A percentile compares a stretch with the other conserved stretches of the same genome.
Evolutionary conservation across 2,797 vertebrate genomes (phyloP).

Genomic region (Siniperca undulata): DNA sequence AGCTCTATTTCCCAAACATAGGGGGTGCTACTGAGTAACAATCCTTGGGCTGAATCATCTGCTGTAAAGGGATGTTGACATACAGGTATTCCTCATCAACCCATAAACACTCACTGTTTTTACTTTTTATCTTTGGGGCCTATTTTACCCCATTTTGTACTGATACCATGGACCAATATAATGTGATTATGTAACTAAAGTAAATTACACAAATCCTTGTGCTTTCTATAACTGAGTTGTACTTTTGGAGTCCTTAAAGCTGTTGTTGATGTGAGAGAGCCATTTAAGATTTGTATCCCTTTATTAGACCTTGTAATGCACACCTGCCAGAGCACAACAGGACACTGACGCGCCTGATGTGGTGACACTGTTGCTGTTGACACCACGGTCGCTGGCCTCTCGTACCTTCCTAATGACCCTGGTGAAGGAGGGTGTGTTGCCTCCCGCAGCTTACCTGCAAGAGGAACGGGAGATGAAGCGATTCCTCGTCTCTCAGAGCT

Average conservation of each 20-base stretch:
- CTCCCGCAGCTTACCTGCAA: slow-evolving; percentile 49
- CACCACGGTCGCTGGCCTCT: slow-evolving; percentile 18
- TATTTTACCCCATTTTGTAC: neutral
- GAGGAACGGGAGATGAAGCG: slow-evolving; percentile 25
- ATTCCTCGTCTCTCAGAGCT: slow-evolving; percentile 25
- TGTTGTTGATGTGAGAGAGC: slow-evolving; percentile 1
- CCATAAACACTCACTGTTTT: neutral
- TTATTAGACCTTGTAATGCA: slow-evolving; percentile 46
- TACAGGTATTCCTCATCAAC: slow-evolving; percentile 38
- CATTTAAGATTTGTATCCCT: slow-evolving; percentile 37
- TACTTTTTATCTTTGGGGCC: neutral
- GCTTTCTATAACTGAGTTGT: neutral
- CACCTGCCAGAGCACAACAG: slow-evolving; percentile 55
- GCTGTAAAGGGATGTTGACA: slow-evolving; percentile 59
- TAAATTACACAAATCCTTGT: neutral
- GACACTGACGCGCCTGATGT: slow-evolving; percentile 52
- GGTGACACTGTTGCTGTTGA: slow-evolving; percentile 49
- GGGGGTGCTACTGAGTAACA: slow-evolving; percentile 70
- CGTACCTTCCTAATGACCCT: slow-evolving; percentile 28
- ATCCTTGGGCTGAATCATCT: slow-evolving; percentile 17
- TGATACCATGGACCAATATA: neutral
- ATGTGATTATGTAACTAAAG: neutral
- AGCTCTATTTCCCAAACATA: slow-evolving; percentile 43
- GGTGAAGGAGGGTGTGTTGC: slow-evolving; percentile 32
- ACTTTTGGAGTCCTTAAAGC: slow-evolving; percentile 1